Evolutionary conservation across 1,140 invertebrate genomes (phyloP).

Genomic region (Subanguina moxae): DNA sequence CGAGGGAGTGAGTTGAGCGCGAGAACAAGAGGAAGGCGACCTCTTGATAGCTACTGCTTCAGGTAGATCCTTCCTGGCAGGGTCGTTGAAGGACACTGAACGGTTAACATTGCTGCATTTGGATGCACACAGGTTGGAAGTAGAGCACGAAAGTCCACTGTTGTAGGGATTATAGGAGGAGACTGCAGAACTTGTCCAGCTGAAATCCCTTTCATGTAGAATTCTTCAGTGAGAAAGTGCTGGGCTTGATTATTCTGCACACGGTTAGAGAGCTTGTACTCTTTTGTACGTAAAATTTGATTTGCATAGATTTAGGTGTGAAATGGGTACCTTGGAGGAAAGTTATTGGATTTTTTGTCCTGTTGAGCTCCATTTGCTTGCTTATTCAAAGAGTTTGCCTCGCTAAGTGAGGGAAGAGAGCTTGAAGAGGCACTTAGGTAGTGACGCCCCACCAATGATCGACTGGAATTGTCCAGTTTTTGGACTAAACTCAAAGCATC

Average conservation of each 20-base stretch:
- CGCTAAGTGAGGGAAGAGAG: background rate
- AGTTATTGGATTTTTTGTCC: background rate
- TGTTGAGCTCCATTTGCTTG: background rate
- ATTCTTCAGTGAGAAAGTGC: too few species aligned
- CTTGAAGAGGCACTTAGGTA: background rate
- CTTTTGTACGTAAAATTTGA: too few species aligned
- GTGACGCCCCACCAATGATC: background rate
- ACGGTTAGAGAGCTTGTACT: too few species aligned
- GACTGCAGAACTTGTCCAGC: background rate
- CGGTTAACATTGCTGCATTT: conserved; percentile 17
- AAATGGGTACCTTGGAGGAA: conserved; percentile 3
- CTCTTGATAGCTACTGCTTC: background rate
- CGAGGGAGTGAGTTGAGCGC: background rate
- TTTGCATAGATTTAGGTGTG: too few species aligned
- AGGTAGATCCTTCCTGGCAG: background rate
- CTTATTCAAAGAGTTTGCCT: background rate
- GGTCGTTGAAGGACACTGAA: conserved; percentile 30
- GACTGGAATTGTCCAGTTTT: conserved; percentile 11
- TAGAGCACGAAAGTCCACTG: background rate
- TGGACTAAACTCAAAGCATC: conserved; percentile 27
- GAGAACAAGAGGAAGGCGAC: too few species aligned
- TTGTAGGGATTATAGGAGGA: conserved; percentile 1
- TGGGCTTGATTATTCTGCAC: too few species aligned
- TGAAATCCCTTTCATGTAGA: too few species aligned
- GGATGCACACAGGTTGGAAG: background rate